Conservation (phyloP, 2,888 invertebrate species). For the Caenorhabditis zanzibari region DNA sequence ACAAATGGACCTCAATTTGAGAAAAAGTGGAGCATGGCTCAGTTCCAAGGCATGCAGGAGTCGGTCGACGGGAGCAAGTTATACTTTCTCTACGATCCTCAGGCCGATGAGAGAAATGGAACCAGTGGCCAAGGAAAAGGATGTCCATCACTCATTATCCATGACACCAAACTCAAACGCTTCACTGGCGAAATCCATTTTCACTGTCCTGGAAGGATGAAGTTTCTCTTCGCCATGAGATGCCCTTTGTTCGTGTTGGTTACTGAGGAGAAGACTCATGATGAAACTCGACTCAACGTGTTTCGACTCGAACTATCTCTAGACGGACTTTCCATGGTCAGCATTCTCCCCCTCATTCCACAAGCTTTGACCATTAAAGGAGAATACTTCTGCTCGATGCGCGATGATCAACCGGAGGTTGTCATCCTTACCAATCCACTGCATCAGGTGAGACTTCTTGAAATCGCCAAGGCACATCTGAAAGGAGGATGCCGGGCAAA, state of each 20-base stretch:
- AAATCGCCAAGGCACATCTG: too few species aligned
- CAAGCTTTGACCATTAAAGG: constrained; percentile 76
- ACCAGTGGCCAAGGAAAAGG: constrained; percentile 81
- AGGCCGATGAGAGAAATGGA: constrained; percentile 78
- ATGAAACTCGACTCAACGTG: constrained; percentile 74
- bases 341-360: constrained; percentile 75
- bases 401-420: constrained; percentile 82
- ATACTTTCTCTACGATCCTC: constrained; percentile 83
- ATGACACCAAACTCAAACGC: constrained; percentile 79
- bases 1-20: too few species aligned
- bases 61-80: constrained; percentile 78
- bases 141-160: constrained; percentile 79
- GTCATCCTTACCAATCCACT: constrained; percentile 81
- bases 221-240: constrained; percentile 80
- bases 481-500: too few species aligned
- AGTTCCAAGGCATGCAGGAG: constrained; percentile 81
- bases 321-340: constrained; percentile 78
- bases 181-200: constrained; percentile 78
- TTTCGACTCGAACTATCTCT: constrained; percentile 77
- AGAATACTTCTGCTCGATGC: constrained; percentile 80
- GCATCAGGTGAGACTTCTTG: constrained; percentile 74
- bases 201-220: constrained; percentile 78
- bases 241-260: constrained; percentile 78
- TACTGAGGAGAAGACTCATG: constrained; percentile 70
- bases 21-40: constrained; percentile 75